Evolutionary conservation across 2,797 vertebrate species (phyloP), one percentile per base, ranked within the genome.

Genomic region (Typhlichthys eigenmanni): DNA sequence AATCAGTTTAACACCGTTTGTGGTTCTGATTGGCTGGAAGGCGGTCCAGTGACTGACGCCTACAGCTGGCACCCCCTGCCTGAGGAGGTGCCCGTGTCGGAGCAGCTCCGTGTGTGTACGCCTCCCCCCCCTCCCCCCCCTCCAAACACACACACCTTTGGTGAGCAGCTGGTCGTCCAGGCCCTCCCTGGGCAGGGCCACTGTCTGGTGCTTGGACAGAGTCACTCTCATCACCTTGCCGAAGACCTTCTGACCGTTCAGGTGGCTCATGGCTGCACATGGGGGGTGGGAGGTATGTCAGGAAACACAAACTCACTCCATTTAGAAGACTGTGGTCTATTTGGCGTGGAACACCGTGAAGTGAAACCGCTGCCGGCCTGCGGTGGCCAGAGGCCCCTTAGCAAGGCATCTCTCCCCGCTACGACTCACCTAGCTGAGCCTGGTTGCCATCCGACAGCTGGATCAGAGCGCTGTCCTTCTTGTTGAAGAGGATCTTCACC

Each of bases 401-500:
- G 24, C 24, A 24, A 24, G 24, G 24, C 24, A 24, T 24, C 16
- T 19, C 43, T 17, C 13, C 19, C 5, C 19, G 3, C 19, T 3
- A 24, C 8, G 8, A 82, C 94, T 95, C 92, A 99, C 97, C 95
- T 54, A 99, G 93, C 66, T 99, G 97, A 60, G 97, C 97, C 80
- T 98, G 97, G 92, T 98, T 98, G 71, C 95, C 95, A 71, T 99
- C 96, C 24, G 96, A 95, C 92, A 98, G 93, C 89, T 99, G 97
- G 90, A 99, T 98, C 68, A 99, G 95, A 84, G 97, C 97, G 64
- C 96, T 98, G 94, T 99, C 97, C 90, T 99, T 99, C 88, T 99
- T 99, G 91, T 99, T 99, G 93, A 96, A 99, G 75, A 99, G 94
- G 91, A 99, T 98, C 94, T 99, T 99, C 94, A 99, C 97, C 59